Percentiles rank a stretch among this genome's conserved stretches.
phyloP scores from a whole-genome alignment of 2,113 vertebrate genomes.

The Scolopax mira region DNA sequence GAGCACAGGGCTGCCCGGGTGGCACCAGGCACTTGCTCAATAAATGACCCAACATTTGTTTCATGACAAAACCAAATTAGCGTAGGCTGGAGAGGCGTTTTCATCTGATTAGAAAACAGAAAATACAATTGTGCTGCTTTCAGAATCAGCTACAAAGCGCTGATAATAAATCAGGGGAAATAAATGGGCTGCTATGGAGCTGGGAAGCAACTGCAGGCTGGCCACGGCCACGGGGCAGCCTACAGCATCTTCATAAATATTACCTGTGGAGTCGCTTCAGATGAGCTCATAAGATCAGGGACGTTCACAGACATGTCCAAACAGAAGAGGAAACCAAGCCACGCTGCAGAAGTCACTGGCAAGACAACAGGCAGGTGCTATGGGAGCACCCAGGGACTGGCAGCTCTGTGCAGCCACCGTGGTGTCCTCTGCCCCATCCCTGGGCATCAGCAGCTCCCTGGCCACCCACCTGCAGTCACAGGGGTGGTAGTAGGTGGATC shows the following conservation, averaged over 20 bases:
- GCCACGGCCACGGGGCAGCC: background rate
- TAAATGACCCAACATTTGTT: background rate
- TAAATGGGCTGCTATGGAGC: background rate
- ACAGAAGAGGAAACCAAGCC: background rate
- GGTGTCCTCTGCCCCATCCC: background rate
- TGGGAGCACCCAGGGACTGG: background rate
- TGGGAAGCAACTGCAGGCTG: background rate
- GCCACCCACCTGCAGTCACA: constrained; percentile 69
- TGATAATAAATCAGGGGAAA: background rate
- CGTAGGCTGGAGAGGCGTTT: background rate
- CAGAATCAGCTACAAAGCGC: background rate
- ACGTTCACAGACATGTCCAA: background rate
- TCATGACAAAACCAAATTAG: background rate
- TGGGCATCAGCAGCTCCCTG: constrained; percentile 38
- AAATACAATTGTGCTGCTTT: background rate
- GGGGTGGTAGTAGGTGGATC: constrained; percentile 71
- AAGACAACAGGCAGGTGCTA: background rate
- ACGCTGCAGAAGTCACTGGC: accelerated
- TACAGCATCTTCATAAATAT: background rate
- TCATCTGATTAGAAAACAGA: background rate
- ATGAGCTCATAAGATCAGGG: background rate
- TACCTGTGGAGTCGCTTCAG: background rate
- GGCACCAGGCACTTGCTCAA: background rate
- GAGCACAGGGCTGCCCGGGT: background rate
- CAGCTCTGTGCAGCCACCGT: accelerated